Evolutionary conservation across 2,797 vertebrate species (phyloP), one percentile per base, ranked within the genome.

Genomic region (Cercopithecus petaurista): DNA sequence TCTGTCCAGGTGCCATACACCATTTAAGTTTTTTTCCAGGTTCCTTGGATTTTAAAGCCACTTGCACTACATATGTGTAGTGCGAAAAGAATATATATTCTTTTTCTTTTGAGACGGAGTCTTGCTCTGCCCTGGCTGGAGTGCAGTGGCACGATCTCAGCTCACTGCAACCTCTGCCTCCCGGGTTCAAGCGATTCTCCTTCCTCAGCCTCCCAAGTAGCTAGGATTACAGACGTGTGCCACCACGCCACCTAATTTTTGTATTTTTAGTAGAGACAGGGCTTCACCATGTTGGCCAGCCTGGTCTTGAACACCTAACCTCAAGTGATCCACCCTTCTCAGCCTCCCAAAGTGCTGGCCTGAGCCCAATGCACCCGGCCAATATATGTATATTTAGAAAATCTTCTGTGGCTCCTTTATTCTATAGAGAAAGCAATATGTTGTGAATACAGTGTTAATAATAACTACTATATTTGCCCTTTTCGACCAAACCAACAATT

Each of bases 31-130:
- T 92, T 97, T 82, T 80, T 95, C n/a, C 76, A 57, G 33, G 79
- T 89, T 88, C 93, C 22, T 95, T 97, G 7, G 33, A 72, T 59
- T 82, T 90, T 96, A 97, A 97, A 97, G 96, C 80, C 83, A 81
- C 2, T 72, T 88, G 26, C 9, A 36, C 73, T 77, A 19, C 67
- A 6, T 85, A 3, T 28, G 1, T n/a, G 13, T 59, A 11, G 64
- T 67, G 30, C 15, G 19, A 67, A 67, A 67, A 9, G 7, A n/a
- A 67, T 67, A n/a, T 67, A n/a, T 67, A 19, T n/a, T 67, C n/a
- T 17, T 64, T n/a, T 67, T 67, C 9, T n/a, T 67, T 67, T n/a
- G 33, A n/a, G 33, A 67, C 8, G 7, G 64, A 67, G 33, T n/a
- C 64, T n/a, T 0, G 7, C 33, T 67, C 15, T n/a, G 64, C 64